Evolutionary conservation across 2,113 vertebrate species (phyloP).

Genomic region (Gallinago paraguaiae): DNA sequence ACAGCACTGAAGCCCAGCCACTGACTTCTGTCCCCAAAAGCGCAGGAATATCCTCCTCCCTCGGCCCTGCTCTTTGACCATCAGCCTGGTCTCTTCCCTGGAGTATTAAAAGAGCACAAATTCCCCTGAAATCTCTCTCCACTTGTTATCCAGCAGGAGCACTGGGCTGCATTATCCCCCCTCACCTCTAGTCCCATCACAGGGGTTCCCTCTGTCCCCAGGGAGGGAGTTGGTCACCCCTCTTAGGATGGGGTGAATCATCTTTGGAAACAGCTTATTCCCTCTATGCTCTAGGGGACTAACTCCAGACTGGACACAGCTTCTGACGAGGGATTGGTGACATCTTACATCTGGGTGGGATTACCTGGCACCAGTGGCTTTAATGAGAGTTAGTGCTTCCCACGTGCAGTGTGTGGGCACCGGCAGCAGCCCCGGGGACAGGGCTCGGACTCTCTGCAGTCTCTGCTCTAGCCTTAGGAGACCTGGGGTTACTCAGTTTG

Average conservation of each 20-base stretch:
- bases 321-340: neutral
- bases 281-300: neutral
- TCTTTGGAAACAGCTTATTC: neutral
- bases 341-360: neutral
- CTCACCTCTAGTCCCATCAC: neutral
- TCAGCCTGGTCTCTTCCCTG: neutral
- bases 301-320: neutral
- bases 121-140: neutral
- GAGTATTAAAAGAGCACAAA: neutral
- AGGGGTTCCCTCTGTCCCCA: neutral
- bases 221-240: neutral
- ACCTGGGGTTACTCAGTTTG: fast-evolving
- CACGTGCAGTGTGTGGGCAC: neutral
- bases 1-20: neutral
- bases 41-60: neutral
- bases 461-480: neutral
- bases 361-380: neutral
- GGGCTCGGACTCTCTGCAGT: neutral
- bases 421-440: neutral
- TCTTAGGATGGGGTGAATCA: neutral
- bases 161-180: fast-evolving
- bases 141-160: neutral
- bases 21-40: neutral
- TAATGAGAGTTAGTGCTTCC: neutral
- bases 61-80: neutral